These are phyloP conservation scores for Lycopodina hypogea DNA, from an alignment of 37 sponge, comb jelly and placozoan species.

Conservation along the genomic window DNA sequence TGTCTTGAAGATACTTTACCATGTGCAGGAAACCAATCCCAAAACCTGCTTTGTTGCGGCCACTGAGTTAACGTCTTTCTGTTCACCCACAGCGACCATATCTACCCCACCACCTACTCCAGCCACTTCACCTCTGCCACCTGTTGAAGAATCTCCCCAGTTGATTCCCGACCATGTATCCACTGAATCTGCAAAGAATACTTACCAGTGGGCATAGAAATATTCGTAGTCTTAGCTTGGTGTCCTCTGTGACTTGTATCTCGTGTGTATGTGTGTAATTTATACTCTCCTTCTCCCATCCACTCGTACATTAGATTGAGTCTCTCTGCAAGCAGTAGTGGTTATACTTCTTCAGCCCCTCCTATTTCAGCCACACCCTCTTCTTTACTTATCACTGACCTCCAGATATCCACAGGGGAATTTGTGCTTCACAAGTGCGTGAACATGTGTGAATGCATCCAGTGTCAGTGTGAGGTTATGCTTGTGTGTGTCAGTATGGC, in stretches of 20 bases:
- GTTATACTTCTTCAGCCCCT: background rate
- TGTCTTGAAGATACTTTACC: too few species aligned
- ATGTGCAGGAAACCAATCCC: background rate
- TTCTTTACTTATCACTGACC: conserved; percentile 34
- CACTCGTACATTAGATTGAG: background rate
- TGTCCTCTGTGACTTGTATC: too few species aligned
- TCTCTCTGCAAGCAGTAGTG: conserved; percentile 27
- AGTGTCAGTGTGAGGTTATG: too few species aligned
- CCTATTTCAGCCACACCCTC: conserved; percentile 11
- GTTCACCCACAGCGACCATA: background rate
- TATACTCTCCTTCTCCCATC: background rate
- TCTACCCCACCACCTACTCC: background rate
- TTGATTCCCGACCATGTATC: background rate
- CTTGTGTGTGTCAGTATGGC: too few species aligned
- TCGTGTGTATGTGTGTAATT: too few species aligned
- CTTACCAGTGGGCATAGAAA: too few species aligned
- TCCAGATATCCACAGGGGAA: conserved; percentile 66
- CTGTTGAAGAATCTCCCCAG: background rate
- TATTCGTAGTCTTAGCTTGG: too few species aligned
- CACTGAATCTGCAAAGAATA: too few species aligned
- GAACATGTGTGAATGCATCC: too few species aligned
- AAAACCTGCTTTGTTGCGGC: background rate
- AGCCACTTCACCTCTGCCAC: background rate
- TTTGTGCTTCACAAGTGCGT: conserved; percentile 21
- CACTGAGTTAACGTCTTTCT: background rate